Conservation (phyloP, 1,140 invertebrate species). For the Metopolophium dirhodum region DNA sequence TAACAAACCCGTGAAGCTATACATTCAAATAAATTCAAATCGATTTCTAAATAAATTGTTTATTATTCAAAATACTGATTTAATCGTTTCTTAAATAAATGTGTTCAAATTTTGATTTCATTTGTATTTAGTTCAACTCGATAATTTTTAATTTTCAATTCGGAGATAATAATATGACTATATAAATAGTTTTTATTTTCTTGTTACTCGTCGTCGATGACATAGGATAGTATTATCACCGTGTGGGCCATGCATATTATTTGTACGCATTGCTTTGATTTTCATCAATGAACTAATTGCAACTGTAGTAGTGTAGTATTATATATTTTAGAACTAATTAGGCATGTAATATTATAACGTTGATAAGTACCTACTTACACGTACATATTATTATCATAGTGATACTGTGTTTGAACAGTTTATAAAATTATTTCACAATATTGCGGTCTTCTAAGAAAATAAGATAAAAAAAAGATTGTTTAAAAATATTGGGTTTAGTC, state of each 20-base stretch:
- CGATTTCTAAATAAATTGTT: too few species aligned
- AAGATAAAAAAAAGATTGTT: background rate
- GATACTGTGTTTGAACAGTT: slow-evolving; percentile 8
- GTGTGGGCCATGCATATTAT: background rate
- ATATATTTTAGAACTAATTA: background rate
- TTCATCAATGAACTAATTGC: background rate
- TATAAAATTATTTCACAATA: background rate
- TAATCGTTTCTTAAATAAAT: too few species aligned
- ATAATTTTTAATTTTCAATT: background rate
- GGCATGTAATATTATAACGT: background rate
- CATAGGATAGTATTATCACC: background rate
- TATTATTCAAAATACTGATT: too few species aligned
- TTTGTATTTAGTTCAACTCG: too few species aligned
- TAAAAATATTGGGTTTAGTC: background rate
- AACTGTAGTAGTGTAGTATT: background rate
- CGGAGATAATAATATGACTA: background rate
- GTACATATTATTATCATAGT: background rate
- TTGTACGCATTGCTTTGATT: background rate
- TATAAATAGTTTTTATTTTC: background rate
- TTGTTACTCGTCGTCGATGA: background rate
- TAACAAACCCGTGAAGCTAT: too few species aligned
- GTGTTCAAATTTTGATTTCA: too few species aligned
- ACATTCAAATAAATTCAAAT: too few species aligned
- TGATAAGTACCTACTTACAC: background rate
- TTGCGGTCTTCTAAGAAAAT: background rate